Percentiles rank a stretch among this genome's conserved stretches.
Conservation (phyloP, 1,140 invertebrate species). For the Frieseomelitta varia region DNA sequence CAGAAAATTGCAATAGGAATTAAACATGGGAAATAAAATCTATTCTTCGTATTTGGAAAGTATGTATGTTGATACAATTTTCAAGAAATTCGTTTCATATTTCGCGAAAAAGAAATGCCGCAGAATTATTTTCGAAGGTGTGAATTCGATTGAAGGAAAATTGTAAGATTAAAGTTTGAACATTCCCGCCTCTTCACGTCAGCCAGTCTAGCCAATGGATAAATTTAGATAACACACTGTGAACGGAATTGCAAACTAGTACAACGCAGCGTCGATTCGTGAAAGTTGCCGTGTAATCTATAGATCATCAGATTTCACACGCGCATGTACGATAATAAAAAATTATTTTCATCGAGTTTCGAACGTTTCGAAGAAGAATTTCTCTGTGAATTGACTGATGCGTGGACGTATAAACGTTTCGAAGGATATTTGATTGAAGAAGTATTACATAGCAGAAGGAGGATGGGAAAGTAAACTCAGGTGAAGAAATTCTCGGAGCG, state of each 20-base stretch:
- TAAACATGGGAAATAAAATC: background rate
- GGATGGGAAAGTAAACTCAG: background rate
- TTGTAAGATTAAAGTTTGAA: background rate
- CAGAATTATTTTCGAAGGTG: background rate
- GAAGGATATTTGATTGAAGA: background rate
- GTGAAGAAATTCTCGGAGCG: background rate
- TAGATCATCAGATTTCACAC: background rate
- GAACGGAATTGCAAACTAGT: background rate
- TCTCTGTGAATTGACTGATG: background rate
- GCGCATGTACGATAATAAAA: background rate
- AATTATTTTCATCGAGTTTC: background rate
- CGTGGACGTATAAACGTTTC: background rate
- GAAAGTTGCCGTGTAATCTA: background rate
- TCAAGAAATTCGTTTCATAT: background rate
- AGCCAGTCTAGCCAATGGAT: conserved; percentile 13
- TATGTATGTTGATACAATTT: background rate
- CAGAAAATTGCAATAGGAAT: too few species aligned
- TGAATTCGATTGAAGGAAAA: background rate
- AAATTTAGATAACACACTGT: too few species aligned
- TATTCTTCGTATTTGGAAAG: background rate
- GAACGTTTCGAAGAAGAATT: background rate
- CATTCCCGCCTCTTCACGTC: conserved; percentile 10
- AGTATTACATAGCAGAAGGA: too few species aligned
- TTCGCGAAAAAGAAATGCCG: background rate
- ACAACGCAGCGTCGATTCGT: background rate